Evolutionary conservation across 2,113 vertebrate species (phyloP).

Genomic region (Sturnira hondurensis): DNA sequence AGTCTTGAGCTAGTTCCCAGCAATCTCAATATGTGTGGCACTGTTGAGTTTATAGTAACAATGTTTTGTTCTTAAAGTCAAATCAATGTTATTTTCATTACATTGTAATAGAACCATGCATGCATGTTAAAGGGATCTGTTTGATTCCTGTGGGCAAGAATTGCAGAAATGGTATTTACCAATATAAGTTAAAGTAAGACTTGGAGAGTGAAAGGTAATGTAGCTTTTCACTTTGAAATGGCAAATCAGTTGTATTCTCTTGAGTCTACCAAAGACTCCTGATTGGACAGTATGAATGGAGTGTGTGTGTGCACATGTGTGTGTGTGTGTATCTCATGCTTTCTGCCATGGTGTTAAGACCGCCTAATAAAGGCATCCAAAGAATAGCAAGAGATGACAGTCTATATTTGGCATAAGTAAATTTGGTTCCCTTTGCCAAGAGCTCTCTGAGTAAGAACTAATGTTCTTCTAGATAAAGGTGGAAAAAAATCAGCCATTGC

Average conservation of each 20-base stretch:
- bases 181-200: background rate
- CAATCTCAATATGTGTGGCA: background rate
- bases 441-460: constrained; percentile 53
- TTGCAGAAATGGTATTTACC: background rate
- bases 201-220: background rate
- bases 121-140: background rate
- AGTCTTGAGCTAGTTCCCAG: background rate
- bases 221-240: constrained; percentile 30
- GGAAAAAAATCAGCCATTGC: background rate
- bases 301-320: background rate
- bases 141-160: constrained; percentile 32
- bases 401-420: background rate
- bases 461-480: constrained; percentile 2
- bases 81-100: background rate
- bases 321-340: background rate
- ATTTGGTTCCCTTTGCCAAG: constrained; percentile 41
- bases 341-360: constrained; percentile 33
- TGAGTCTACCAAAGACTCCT: constrained; percentile 78
- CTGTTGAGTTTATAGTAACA: background rate
- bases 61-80: constrained; percentile 37
- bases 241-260: constrained; percentile 54
- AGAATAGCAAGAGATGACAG: constrained; percentile 52
- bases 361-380: constrained; percentile 36
- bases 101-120: background rate
- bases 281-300: constrained; percentile 58